Percentiles rank a stretch among this genome's conserved stretches.
Evolutionary conservation across 2,113 vertebrate genomes (phyloP).

Genomic region (Poeciliopsis occidentalis): DNA sequence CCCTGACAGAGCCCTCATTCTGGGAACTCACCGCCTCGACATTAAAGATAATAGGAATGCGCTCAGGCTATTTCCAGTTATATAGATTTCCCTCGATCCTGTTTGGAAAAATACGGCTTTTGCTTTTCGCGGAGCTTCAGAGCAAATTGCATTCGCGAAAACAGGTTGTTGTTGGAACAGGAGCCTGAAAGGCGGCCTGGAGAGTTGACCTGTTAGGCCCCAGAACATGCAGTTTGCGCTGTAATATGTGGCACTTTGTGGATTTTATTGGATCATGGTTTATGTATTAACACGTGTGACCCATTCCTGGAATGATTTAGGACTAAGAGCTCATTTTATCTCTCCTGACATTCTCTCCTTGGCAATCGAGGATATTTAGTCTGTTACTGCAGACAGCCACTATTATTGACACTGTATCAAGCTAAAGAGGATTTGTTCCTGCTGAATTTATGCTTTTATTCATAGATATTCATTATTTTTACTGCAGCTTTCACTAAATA

Average conservation of each 20-base stretch:
- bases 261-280: neutral
- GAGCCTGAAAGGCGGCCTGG: neutral
- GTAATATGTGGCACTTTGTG: neutral
- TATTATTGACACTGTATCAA: neutral
- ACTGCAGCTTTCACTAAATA: neutral
- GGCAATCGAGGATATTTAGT: slow-evolving; percentile 8
- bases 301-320: neutral
- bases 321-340: slow-evolving; percentile 2
- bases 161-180: slow-evolving; percentile 50
- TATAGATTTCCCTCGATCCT: slow-evolving; percentile 63
- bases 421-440: neutral
- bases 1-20: slow-evolving; percentile 66
- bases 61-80: slow-evolving; percentile 69
- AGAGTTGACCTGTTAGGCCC: neutral
- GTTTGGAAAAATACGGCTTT: slow-evolving; percentile 57
- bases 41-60: slow-evolving; percentile 78
- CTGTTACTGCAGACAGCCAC: neutral
- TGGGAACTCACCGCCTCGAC: slow-evolving; percentile 73
- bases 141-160: slow-evolving; percentile 42
- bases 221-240: neutral
- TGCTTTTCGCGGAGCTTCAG: slow-evolving; percentile 59
- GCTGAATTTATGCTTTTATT: neutral
- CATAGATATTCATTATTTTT: neutral
- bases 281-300: neutral
- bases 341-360: neutral